These are phyloP conservation scores for Carcina quercana DNA, from an alignment of 2,888 invertebrate genomes.

Conservation along the genomic window DNA sequence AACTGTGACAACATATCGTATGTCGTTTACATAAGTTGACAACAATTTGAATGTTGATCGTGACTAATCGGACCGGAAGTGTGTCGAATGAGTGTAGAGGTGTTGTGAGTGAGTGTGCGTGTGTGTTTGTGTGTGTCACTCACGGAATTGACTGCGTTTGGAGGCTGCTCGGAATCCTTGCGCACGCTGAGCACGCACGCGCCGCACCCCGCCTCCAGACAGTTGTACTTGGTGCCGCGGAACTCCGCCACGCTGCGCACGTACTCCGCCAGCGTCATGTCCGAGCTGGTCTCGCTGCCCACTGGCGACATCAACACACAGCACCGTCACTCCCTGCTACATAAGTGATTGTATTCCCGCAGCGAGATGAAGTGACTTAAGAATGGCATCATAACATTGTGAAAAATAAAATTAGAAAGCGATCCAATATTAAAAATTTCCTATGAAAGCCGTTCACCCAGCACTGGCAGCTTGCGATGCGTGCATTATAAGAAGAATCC, in stretches of 20 bases:
- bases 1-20: background rate
- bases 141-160: slow-evolving; percentile 78
- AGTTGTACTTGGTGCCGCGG: slow-evolving; percentile 80
- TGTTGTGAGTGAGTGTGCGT: background rate
- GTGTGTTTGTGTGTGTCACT: slow-evolving; percentile 17
- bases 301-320: too few relatives aligned
- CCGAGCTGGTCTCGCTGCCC: too few relatives aligned
- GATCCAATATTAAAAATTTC: too few relatives aligned
- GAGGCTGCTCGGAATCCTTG: slow-evolving; percentile 28
- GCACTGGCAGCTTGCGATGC: too few relatives aligned
- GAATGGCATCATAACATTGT: too few relatives aligned
- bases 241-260: slow-evolving; percentile 70
- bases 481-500: too few relatives aligned
- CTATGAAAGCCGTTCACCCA: too few relatives aligned
- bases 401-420: too few relatives aligned
- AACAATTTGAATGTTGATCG: background rate
- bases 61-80: background rate
- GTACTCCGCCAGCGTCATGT: slow-evolving; percentile 71
- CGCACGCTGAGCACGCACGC: slow-evolving; percentile 70
- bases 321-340: too few relatives aligned
- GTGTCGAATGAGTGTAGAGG: background rate
- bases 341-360: too few relatives aligned
- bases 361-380: too few relatives aligned
- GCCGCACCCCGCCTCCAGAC: slow-evolving; percentile 81
- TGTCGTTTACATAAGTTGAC: too few relatives aligned